Evolutionary conservation across 2,888 invertebrate species (phyloP), one percentile per base, ranked within the genome.

Genomic region (Cordylochernes scorpioides): DNA sequence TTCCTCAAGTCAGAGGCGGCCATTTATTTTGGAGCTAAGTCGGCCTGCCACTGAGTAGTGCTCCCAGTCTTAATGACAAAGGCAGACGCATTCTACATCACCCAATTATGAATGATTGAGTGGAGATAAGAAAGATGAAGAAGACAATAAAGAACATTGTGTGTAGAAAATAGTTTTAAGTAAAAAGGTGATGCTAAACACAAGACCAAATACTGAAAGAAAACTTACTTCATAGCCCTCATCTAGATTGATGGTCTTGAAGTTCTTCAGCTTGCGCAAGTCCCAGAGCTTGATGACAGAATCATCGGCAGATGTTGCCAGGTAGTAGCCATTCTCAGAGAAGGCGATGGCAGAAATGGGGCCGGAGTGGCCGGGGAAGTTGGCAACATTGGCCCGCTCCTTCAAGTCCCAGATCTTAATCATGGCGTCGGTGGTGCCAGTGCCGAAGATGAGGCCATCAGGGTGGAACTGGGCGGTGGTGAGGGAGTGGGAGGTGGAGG

Each of bases 341-440:
- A 99, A 99, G 1, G 91, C 78, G 44, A 99, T 86, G 2, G 88
- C 75, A 1, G 84, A 82, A 39, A 99, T 88, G 0, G 80, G 73
- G 0, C 88, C 91, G 27, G 75, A 71, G 53, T 97, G 97, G 1
- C 94, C 73, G 1, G 86, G 78, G 60, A 97, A 97, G 57, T 88
- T 88, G 26, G 94, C 94, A 2, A 94, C 94, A 54, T 91, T 94
- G 43, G 74, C 75, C 51, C 88, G 74, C 52, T 91, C 88, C 52
- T 94, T 94, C 48, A 99, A 61, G 62, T 99, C 97, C 97, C 97
- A 99, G 54, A 99, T 94, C 59, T 91, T 94, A 6, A 99, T 86
- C 51, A 84, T 72, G 0, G 88, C 77, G 58, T 80, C 77, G 6
- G 71, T 69, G 1, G 80, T 82, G 17, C 84, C 97, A 5, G 91